Evolutionary conservation across 2,888 invertebrate genomes (phyloP).

Genomic region (Leucoptera coffeella): DNA sequence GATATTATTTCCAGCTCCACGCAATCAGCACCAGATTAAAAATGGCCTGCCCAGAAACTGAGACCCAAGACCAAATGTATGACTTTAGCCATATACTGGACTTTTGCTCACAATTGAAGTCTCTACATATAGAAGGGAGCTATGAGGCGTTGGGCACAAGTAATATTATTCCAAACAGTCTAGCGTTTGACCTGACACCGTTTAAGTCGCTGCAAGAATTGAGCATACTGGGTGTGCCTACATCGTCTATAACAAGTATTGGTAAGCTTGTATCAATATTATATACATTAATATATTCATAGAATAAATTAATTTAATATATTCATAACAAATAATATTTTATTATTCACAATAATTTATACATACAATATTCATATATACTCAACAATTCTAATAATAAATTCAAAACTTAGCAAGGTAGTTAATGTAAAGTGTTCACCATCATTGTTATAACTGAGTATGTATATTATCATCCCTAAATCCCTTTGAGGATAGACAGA

Average conservation of each 20-base stretch:
- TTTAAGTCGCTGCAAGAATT: slow-evolving; percentile 75
- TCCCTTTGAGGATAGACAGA: no score
- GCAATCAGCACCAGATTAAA: slow-evolving; percentile 86
- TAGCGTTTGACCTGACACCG: slow-evolving; percentile 74
- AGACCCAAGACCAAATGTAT: slow-evolving; percentile 70
- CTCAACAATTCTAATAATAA: no score
- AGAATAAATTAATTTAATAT: no score
- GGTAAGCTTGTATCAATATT: slow-evolving; percentile 17
- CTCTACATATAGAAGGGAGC: slow-evolving; percentile 63
- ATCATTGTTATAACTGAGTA: no score
- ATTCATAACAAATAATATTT: no score
- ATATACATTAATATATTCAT: no score
- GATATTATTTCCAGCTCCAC: slow-evolving; percentile 68
- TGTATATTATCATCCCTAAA: no score
- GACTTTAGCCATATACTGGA: slow-evolving; percentile 91
- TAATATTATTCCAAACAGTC: slow-evolving; percentile 74
- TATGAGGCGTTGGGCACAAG: slow-evolving; percentile 68
- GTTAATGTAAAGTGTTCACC: no score
- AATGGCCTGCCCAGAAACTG: slow-evolving; percentile 76
- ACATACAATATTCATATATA: no score
- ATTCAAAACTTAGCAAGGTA: no score
- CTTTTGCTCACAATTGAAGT: slow-evolving; percentile 71
- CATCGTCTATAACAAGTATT: slow-evolving; percentile 61
- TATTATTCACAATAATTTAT: no score
- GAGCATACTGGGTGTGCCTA: slow-evolving; percentile 61